A percentile compares a stretch with the other conserved stretches of the same genome.
Evolutionary conservation across 2,113 vertebrate species (phyloP).

Genomic region (Pollimyrus isidori): DNA sequence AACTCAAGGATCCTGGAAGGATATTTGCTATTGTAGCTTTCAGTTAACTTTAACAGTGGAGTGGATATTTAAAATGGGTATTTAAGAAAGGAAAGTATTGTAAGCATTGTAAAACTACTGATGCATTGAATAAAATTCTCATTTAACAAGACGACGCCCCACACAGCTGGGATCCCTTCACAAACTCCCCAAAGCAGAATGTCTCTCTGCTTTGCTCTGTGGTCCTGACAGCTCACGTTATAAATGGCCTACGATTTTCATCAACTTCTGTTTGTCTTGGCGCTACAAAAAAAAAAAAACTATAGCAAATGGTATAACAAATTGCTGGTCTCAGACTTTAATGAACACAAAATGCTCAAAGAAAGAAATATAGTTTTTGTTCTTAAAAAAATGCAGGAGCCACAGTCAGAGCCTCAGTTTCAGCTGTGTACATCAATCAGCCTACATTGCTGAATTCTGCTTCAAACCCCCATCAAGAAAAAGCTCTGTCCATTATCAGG

Average conservation of each 20-base stretch:
- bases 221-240: not conserved
- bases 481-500: not conserved
- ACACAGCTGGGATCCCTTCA: not conserved
- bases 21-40: not conserved
- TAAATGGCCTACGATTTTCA: not conserved
- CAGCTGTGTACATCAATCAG: not conserved
- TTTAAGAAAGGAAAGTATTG: not conserved
- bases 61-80: not conserved
- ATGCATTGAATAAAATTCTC: not conserved
- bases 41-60: not conserved
- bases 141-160: not conserved
- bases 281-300: not conserved
- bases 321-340: not conserved
- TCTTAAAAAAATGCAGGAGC: not conserved
- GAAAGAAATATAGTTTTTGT: conserved; percentile 10
- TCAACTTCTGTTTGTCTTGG: not conserved
- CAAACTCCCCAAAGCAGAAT: not conserved
- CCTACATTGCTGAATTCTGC: not conserved
- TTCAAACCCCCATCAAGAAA: not conserved
- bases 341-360: not conserved
- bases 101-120: not conserved
- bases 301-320: not conserved
- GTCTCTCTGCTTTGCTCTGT: not conserved
- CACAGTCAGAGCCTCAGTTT: not conserved
- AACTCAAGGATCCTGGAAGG: not conserved